Percentiles rank a stretch among this genome's conserved stretches.
phyloP scores from a whole-genome alignment of 1,140 invertebrate species.

The Aporrectodea caliginosa region DNA sequence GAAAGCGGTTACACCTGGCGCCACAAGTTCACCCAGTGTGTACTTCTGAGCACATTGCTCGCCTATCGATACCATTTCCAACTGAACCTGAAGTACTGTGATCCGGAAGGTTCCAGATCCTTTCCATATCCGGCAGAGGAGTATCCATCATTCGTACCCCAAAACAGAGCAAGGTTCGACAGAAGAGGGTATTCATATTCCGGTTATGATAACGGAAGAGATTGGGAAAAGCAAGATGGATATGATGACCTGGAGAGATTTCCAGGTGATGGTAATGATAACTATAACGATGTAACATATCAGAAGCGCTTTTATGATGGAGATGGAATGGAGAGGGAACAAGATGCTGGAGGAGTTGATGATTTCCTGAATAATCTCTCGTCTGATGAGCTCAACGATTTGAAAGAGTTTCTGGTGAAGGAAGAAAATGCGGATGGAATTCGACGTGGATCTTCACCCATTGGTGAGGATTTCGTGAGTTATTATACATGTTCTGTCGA shows the following conservation, averaged over 20 bases:
- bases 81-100: neutral
- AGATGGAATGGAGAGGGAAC: no score
- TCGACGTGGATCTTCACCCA: no score
- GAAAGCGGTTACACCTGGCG: conserved; percentile 15
- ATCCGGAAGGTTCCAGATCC: neutral
- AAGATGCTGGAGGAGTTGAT: neutral
- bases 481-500: no score
- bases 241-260: no score
- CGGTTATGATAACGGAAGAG: no score
- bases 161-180: neutral
- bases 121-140: neutral
- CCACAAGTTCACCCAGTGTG: conserved; percentile 11
- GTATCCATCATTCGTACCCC: neutral
- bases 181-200: neutral
- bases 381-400: neutral
- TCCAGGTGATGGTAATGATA: no score
- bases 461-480: no score
- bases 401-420: neutral
- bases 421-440: neutral
- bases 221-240: neutral
- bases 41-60: neutral
- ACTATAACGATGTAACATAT: no score
- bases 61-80: neutral
- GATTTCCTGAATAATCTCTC: neutral
- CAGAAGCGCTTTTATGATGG: no score